Conservation (phyloP, 1,140 invertebrate species). For the Copidosoma floridanum region DNA sequence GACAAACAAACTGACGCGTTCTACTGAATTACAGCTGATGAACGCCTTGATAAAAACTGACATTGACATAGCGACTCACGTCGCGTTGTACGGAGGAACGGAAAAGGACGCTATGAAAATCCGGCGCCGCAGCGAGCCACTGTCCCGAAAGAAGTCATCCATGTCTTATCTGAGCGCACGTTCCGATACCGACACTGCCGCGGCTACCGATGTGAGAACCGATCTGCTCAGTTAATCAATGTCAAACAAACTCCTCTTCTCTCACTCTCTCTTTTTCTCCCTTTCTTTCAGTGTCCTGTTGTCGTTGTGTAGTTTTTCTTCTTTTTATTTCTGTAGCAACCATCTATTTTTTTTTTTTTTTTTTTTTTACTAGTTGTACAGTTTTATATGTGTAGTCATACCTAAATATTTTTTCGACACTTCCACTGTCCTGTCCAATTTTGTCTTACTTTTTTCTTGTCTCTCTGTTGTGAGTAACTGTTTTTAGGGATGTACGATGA, state of each 20-base stretch:
- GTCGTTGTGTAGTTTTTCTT: too few relatives aligned
- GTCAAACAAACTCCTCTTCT: slow-evolving; percentile 18
- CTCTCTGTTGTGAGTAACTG: too few relatives aligned
- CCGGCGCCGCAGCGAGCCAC: slow-evolving; percentile 51
- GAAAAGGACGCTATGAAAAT: slow-evolving; percentile 52
- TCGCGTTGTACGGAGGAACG: slow-evolving; percentile 56
- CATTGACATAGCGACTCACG: slow-evolving; percentile 68
- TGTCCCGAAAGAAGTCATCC: slow-evolving; percentile 56
- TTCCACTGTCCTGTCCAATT: too few relatives aligned
- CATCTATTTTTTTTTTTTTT: background rate
- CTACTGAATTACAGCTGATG: slow-evolving; percentile 68
- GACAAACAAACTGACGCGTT: slow-evolving; percentile 34
- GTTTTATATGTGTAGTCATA: too few relatives aligned
- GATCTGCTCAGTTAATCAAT: slow-evolving; percentile 10
- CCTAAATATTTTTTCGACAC: too few relatives aligned
- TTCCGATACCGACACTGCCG: slow-evolving; percentile 51
- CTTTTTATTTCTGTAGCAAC: background rate
- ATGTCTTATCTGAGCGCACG: slow-evolving; percentile 56
- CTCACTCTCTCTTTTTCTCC: slow-evolving; percentile 10
- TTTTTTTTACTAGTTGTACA: too few relatives aligned
- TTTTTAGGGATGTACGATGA: too few relatives aligned
- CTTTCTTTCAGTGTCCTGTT: background rate
- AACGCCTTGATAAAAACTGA: slow-evolving; percentile 79
- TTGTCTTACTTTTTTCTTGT: too few relatives aligned
- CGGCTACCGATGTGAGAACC: slow-evolving; percentile 52